Percentiles rank a stretch among this genome's conserved stretches.
Conservation (phyloP, 2,888 invertebrate species). For the Apamea anceps region DNA sequence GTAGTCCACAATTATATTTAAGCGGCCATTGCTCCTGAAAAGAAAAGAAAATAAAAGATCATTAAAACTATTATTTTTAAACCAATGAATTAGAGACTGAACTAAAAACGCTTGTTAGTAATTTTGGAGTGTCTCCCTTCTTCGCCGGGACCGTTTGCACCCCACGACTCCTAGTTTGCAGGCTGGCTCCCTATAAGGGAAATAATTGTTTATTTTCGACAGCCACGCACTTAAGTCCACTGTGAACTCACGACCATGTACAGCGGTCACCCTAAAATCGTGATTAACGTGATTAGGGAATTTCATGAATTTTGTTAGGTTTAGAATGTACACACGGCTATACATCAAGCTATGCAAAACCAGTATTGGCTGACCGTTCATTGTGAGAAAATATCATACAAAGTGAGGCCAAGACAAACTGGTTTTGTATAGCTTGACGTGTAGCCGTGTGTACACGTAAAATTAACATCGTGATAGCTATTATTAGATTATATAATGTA, state of each 20-base stretch:
- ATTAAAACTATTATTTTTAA: background rate
- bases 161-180: constrained; percentile 79
- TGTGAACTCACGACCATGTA: constrained; percentile 76
- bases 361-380: no score
- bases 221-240: constrained; percentile 79
- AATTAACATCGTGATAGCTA: background rate
- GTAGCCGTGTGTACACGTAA: no score
- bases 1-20: background rate
- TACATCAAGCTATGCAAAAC: no score
- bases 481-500: background rate
- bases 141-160: constrained; percentile 66
- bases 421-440: no score
- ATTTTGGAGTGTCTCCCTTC: constrained; percentile 65
- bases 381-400: no score
- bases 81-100: background rate
- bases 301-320: constrained; percentile 65
- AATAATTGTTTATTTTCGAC: constrained; percentile 90
- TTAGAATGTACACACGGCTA: constrained; percentile 32
- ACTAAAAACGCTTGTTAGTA: constrained; percentile 6
- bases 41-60: background rate
- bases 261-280: constrained; percentile 65
- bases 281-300: constrained; percentile 67
- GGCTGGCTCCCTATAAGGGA: constrained; percentile 80
- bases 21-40: background rate
- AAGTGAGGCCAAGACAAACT: no score